Conservation (phyloP, 2,888 invertebrate genomes). For the Latrodectus hesperus region DNA sequence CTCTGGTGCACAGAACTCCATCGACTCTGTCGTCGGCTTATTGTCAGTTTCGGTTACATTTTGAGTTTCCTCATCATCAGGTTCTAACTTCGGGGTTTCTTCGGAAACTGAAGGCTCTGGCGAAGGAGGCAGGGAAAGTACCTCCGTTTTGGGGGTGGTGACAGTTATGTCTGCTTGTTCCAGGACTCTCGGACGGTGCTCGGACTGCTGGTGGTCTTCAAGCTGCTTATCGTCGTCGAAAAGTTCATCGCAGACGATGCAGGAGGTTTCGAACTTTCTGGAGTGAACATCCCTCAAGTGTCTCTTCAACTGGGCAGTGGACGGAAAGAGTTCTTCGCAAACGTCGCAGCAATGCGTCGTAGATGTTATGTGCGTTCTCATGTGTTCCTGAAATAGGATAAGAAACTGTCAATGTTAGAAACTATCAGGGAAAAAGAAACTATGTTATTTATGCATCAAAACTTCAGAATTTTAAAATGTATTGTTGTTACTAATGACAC, state of each 20-base stretch:
- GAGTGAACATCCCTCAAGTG: slow-evolving; percentile 89
- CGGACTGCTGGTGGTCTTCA: slow-evolving; percentile 86
- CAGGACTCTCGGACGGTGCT: slow-evolving; percentile 78
- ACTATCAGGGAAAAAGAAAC: neutral
- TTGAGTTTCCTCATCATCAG: neutral
- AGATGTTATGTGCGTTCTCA: slow-evolving; percentile 87
- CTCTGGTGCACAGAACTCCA: slow-evolving; percentile 19
- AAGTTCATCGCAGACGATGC: slow-evolving; percentile 88
- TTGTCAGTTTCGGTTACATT: slow-evolving; percentile 3
- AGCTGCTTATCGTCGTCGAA: slow-evolving; percentile 89
- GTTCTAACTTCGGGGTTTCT: neutral
- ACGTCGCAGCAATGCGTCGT: slow-evolving; percentile 86
- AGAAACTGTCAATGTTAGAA: neutral
- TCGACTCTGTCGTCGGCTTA: slow-evolving; percentile 11
- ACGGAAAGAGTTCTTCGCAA: slow-evolving; percentile 87
- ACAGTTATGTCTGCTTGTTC: neutral
- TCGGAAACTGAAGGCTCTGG: slow-evolving; percentile 17
- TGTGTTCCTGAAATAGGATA: slow-evolving; percentile 80
- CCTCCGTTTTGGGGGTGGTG: neutral
- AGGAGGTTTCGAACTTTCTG: slow-evolving; percentile 87
- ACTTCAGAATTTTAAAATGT: neutral
- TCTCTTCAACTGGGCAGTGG: slow-evolving; percentile 87
- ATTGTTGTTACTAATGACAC: too few species aligned
- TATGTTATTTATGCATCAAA: too few species aligned
- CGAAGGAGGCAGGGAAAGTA: slow-evolving; percentile 8